These are phyloP conservation scores for Diplolepis rosae DNA, from an alignment of 2,888 invertebrate genomes.

Conservation along the genomic window DNA sequence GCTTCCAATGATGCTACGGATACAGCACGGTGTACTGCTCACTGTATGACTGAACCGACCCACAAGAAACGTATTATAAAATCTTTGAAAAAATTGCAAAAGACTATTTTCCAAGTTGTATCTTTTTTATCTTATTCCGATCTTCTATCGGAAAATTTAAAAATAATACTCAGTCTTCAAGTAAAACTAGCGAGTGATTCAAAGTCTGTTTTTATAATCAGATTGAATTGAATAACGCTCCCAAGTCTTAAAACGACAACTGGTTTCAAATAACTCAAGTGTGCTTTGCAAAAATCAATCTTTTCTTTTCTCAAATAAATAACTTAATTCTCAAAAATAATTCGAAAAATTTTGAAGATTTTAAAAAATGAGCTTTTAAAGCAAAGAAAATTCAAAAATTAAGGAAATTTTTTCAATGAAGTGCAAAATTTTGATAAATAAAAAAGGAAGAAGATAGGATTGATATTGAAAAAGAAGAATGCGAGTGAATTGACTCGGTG, in stretches of 20 bases:
- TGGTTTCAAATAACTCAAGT: slow-evolving; percentile 38
- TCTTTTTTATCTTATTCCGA: neutral
- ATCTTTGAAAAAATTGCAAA: neutral
- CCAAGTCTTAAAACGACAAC: slow-evolving; percentile 30
- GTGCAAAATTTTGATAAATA: too few species aligned
- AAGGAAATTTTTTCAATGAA: neutral
- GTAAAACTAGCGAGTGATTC: neutral
- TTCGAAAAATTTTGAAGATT: neutral
- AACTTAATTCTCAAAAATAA: too few species aligned
- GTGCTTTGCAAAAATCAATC: slow-evolving; percentile 44
- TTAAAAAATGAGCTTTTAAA: too few species aligned
- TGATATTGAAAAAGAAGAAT: neutral
- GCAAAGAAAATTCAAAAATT: slow-evolving; percentile 18
- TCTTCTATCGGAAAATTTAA: neutral
- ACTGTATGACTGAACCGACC: slow-evolving; percentile 9
- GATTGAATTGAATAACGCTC: slow-evolving; percentile 32
- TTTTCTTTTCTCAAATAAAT: slow-evolving; percentile 25
- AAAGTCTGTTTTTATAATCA: slow-evolving; percentile 4
- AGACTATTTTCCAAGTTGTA: too few species aligned
- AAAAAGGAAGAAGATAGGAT: neutral
- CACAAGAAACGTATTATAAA: neutral
- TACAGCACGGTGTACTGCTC: slow-evolving; percentile 22
- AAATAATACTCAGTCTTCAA: neutral
- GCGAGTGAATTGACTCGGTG: slow-evolving; percentile 2
- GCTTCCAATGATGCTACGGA: slow-evolving; percentile 42